phyloP scores from a whole-genome alignment of 2,888 invertebrate species.

The Chrysotoxum bicinctum region DNA sequence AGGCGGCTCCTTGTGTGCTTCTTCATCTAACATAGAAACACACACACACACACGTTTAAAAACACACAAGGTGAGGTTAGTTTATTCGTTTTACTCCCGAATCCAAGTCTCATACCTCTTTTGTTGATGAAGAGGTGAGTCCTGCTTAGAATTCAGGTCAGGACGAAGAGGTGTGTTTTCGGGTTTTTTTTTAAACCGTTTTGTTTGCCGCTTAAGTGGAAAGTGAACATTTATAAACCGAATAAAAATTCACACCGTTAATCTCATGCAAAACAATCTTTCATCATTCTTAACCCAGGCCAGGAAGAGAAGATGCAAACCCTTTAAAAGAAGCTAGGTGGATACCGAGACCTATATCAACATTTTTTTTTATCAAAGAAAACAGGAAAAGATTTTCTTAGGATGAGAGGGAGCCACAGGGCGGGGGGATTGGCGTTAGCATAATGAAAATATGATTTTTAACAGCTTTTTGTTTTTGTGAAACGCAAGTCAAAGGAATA shows the following conservation, averaged over 20 bases:
- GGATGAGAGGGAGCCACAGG: neutral
- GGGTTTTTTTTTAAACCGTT: neutral
- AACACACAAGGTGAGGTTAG: neutral
- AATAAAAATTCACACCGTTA: constrained; percentile 22
- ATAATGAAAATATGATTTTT: constrained; percentile 24
- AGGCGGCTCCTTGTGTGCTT: constrained; percentile 12
- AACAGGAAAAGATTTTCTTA: neutral
- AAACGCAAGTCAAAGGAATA: constrained; percentile 39
- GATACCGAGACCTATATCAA: neutral
- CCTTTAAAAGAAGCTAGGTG: neutral
- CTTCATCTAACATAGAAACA: neutral
- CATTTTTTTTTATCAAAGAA: neutral
- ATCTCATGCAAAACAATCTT: constrained; percentile 35
- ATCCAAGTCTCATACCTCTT: neutral
- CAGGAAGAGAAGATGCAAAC: neutral
- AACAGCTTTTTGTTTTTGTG: constrained; percentile 9
- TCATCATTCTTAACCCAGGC: neutral
- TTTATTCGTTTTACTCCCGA: neutral
- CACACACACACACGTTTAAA: neutral
- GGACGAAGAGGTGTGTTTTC: neutral
- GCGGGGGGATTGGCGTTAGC: neutral
- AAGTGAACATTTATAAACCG: neutral
- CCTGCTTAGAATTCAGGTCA: constrained; percentile 51
- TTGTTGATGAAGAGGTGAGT: neutral
- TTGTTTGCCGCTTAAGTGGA: constrained; percentile 16